phyloP scores from a whole-genome alignment of 92 coral and sea anemone genomes.

The Actinernus sp. region DNA sequence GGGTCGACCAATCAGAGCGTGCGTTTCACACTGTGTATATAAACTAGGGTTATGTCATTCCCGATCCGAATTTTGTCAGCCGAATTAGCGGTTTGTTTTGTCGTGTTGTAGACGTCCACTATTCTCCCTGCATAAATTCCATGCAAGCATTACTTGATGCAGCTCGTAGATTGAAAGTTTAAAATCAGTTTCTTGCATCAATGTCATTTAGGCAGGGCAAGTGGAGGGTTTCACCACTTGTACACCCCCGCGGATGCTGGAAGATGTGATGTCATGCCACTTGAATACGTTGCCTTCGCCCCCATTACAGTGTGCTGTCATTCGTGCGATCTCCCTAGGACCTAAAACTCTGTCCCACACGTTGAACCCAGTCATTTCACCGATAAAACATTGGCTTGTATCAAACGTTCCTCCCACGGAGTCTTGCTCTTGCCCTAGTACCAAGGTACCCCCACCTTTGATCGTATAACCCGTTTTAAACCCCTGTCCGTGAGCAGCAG shows the following conservation, averaged over 20 bases:
- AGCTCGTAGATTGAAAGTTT: too few species aligned
- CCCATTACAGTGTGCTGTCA: neutral
- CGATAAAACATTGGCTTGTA: neutral
- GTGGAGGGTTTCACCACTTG: neutral
- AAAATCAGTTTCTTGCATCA: too few species aligned
- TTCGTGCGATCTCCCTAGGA: neutral
- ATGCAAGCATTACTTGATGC: too few species aligned
- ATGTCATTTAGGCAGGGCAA: neutral
- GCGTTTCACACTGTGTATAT: too few species aligned
- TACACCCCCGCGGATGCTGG: conserved; percentile 1
- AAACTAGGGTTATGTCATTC: too few species aligned
- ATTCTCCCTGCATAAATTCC: too few species aligned
- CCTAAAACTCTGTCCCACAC: conserved; percentile 2
- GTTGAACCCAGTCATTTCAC: neutral
- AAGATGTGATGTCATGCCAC: conserved; percentile 13
- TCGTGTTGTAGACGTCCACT: too few species aligned
- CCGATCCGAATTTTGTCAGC: too few species aligned
- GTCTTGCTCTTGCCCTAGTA: too few species aligned
- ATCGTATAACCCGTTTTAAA: conserved; percentile 11
- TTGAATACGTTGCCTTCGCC: neutral
- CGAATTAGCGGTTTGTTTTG: too few species aligned
- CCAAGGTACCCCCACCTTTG: conserved; percentile 9
- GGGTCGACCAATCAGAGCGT: too few species aligned
- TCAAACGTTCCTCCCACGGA: conserved; percentile 13
- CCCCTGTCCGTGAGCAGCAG: neutral